Evolutionary conservation across 2,797 vertebrate genomes (phyloP), one percentile per base, ranked within the genome.

Genomic region (Malacoraja senta): DNA sequence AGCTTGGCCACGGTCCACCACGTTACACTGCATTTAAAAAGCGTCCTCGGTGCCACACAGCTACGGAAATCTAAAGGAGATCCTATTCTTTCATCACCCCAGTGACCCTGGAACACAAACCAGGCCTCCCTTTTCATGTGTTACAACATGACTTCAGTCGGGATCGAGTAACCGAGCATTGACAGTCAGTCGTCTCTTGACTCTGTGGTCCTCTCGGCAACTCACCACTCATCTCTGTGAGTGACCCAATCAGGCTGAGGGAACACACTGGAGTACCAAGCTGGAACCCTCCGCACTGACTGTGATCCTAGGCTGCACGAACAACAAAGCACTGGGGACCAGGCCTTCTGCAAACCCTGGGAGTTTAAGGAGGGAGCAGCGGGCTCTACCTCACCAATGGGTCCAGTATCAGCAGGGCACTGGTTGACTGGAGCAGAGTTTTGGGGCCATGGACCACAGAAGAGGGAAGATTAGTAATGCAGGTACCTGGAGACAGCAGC

Each of bases 401-500:
- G 29, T 19, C n/a, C 17, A 15, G n/a, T n/a, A n/a, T n/a, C n/a
- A n/a, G n/a, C n/a, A n/a, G n/a, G n/a, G n/a, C n/a, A n/a, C n/a
- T n/a, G n/a, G n/a, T n/a, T n/a, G n/a, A n/a, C n/a, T n/a, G n/a
- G n/a, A n/a, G n/a, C n/a, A n/a, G n/a, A n/a, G n/a, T n/a, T n/a
- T n/a, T n/a, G n/a, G n/a, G n/a, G n/a, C n/a, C n/a, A n/a, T n/a
- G n/a, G n/a, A n/a, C n/a, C n/a, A n/a, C n/a, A n/a, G n/a, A n/a
- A n/a, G 12, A 84, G 13, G 26, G n/a, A n/a, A n/a, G 10, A 65
- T 44, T 24, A 84, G 61, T 61, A 63, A 21, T 32, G 63, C 9
- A 8, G 9, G 61, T n/a, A 88, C 84, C 84, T 88, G 84, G 84
- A 88, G 84, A 88, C n/a, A 88, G 84, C n/a, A 29, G 1, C n/a